Evolutionary conservation across 2,888 invertebrate genomes (phyloP), one percentile per base, ranked within the genome.

Genomic region (Eueremaeus valkanovi): DNA sequence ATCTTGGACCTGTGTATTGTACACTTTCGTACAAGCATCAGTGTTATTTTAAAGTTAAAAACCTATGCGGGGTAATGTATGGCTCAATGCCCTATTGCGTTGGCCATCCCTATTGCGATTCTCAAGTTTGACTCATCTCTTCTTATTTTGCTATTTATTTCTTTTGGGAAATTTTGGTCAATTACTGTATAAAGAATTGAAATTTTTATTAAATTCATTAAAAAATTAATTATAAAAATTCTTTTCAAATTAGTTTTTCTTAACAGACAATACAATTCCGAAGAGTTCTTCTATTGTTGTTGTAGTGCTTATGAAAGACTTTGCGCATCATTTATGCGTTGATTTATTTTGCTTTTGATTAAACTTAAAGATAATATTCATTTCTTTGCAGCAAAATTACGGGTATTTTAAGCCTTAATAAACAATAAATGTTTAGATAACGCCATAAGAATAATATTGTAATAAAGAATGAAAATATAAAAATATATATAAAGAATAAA

Each of bases 371-470:
- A 63, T 63, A n/a, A 36, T 36, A 36, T 63, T 63, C 63, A 63
- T 36, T 33, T 63, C 63, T 33, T 55, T 55, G 55, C 24, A 16
- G 16, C 29, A 63, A 63, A 63, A 63, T 63, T 63, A 63, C 21
- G 21, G 63, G 63, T 63, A 63, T 63, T 63, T 63, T 63, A 33
- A 63, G 63, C 55, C 33, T 33, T 63, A 63, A 36, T 63, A 63
- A 63, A 63, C 63, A 31, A 36, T 63, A 36, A 63, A 33, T 63
- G 27, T 63, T 63, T n/a, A 33, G 63, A 63, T 63, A 63, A 63
- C n/a, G 27, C 33, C 33, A 36, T 36, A 33, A n/a, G 21, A 36
- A 63, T 51, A 51, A 51, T 21, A 51, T n/a, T 51, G n/a, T 51
- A 51, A 51, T 51, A n/a, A 51, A 51, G 45, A 51, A 51, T 21